Conservation (phyloP, 2,797 vertebrate species). For the Pygocentrus nattereri region DNA sequence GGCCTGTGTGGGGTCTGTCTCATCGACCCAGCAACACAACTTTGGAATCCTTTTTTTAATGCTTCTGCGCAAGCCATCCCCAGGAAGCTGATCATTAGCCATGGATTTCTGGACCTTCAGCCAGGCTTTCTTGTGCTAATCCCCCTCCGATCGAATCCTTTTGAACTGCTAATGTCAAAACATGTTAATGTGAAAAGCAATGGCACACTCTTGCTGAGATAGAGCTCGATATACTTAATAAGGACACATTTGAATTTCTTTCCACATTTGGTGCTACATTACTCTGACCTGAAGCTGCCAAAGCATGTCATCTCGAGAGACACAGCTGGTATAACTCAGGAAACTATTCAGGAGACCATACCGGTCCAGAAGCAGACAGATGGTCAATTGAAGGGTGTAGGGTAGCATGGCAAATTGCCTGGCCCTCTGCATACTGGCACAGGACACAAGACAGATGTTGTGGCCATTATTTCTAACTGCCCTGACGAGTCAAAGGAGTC, state of each 20-base stretch:
- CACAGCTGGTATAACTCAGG: slow-evolving; percentile 69
- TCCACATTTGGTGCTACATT: slow-evolving; percentile 16
- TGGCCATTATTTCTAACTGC: slow-evolving; percentile 61
- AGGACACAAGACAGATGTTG: slow-evolving; percentile 74
- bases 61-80: slow-evolving; percentile 33
- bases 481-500: slow-evolving; percentile 56
- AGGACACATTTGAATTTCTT: slow-evolving; percentile 51
- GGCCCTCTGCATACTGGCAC: slow-evolving; percentile 74
- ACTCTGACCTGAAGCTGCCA: slow-evolving; percentile 18
- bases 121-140: slow-evolving; percentile 42
- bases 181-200: slow-evolving; percentile 46
- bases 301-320: slow-evolving; percentile 49
- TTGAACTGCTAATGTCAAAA: slow-evolving; percentile 52
- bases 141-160: slow-evolving; percentile 38
- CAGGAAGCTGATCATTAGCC: slow-evolving; percentile 51
- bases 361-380: slow-evolving; percentile 78
- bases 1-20: slow-evolving; percentile 26
- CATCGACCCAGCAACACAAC: slow-evolving; percentile 47
- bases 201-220: slow-evolving; percentile 14
- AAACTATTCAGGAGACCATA: slow-evolving; percentile 65
- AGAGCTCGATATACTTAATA: slow-evolving; percentile 27
- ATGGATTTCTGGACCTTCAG: slow-evolving; percentile 41
- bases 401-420: slow-evolving; percentile 63
- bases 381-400: slow-evolving; percentile 77
- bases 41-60: slow-evolving; percentile 37